Percentiles rank a stretch among this genome's conserved stretches.
phyloP scores from a whole-genome alignment of 2,888 invertebrate genomes.

The Capitulum mitella region DNA sequence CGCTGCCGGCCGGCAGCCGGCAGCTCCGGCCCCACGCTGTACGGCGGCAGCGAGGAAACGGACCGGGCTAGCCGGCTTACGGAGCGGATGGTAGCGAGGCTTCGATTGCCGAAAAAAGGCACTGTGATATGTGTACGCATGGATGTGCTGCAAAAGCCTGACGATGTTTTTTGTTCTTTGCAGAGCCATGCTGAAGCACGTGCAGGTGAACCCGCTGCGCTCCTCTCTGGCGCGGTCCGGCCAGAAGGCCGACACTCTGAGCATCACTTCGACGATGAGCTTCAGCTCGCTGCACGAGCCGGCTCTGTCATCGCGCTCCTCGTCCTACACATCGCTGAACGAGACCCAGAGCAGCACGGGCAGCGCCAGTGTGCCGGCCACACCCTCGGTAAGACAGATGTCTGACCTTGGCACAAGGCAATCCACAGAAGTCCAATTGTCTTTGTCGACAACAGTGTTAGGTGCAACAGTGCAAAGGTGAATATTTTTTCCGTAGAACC shows the following conservation, averaged over 20 bases:
- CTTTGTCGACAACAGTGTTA: too few species aligned
- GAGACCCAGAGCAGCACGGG: slow-evolving; percentile 22
- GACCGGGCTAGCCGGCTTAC: too few species aligned
- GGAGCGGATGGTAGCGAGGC: too few species aligned
- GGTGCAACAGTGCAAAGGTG: too few species aligned
- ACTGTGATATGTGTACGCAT: too few species aligned
- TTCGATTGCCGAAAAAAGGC: too few species aligned
- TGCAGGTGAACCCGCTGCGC: not conserved
- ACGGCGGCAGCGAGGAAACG: too few species aligned
- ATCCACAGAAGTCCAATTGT: too few species aligned
- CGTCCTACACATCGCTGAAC: slow-evolving; percentile 10
- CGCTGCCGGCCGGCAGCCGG: not conserved
- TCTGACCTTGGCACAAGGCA: too few species aligned
- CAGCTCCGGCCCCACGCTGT: too few species aligned
- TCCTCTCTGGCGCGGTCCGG: not conserved
- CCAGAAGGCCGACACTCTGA: slow-evolving; percentile 12
- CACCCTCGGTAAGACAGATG: not conserved
- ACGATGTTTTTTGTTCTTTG: not conserved
- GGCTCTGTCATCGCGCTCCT: slow-evolving; percentile 7
- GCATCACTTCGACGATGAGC: slow-evolving; percentile 18
- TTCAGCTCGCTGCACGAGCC: slow-evolving; percentile 1
- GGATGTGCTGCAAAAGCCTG: too few species aligned
- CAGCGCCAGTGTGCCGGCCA: not conserved
- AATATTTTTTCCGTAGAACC: too few species aligned
- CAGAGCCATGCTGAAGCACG: not conserved